Evolutionary conservation across 2,113 vertebrate genomes (phyloP), one percentile per base, ranked within the genome.

Genomic region (Phaetusa simplex): DNA sequence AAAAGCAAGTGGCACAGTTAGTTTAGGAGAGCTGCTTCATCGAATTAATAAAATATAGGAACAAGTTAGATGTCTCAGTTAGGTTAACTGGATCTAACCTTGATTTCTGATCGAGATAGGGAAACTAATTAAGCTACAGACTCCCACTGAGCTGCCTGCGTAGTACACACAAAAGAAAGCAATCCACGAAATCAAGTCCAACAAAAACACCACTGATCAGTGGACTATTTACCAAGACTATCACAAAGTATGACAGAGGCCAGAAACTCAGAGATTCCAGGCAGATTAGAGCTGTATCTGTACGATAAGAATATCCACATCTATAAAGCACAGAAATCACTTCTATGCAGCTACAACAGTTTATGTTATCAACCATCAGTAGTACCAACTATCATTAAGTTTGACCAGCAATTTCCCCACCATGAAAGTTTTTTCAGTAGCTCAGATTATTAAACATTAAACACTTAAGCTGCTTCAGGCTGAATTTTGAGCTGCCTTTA

Each of bases 191-290:
- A 64, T 67, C 52, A 59, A 64, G 50, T 81, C 92, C 96, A 97
- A 95, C 45, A 92, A 93, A 96, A 94, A 52, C 92, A 95, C 45
- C 42, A 64, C 71, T 90, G 88, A 94, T 81, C 79, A 90, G n/a
- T 71, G 67, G 50, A 47, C 87, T 96, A 91, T 92, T 96, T 95
- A 96, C 74, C 30, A 42, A 80, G 74, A 76, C 80, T 95, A 91
- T 96, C 71, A 70, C 89, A 94, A 97, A 83, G 27, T 94, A 95
- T 56, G 70, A 94, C 67, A 92, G 80, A 91, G 82, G 90, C 81
- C 78, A 97, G 67, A 90, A 93, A 94, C 84, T 91, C 91, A 70
- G 55, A 29, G 64, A 83, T 96, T 95, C 90, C 79, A 81, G 56
- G 74, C 27, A 21, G 42, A 82, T 90, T 93, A 94, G 58, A 65